phyloP scores from a whole-genome alignment of 2,113 vertebrate species.

The Oreochromis niloticus region DNA sequence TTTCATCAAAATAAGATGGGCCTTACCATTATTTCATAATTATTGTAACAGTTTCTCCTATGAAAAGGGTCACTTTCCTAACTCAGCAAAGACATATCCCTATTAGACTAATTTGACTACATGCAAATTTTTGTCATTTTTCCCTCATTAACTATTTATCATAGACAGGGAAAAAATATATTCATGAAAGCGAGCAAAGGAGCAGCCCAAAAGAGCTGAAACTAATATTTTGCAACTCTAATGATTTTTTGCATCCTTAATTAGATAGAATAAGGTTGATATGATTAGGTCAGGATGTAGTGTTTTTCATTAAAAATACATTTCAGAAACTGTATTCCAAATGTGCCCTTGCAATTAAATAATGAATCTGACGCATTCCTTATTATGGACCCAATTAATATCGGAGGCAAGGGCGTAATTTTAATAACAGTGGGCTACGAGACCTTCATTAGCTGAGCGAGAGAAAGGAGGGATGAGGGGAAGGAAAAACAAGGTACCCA shows the following conservation, averaged over 20 bases:
- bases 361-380: slow-evolving; percentile 92
- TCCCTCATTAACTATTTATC: slow-evolving; percentile 98
- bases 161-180: slow-evolving; percentile 81
- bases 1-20: slow-evolving; percentile 81
- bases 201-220: slow-evolving; percentile 89
- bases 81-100: slow-evolving; percentile 85
- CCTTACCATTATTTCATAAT: slow-evolving; percentile 79
- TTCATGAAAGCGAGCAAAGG: slow-evolving; percentile 84
- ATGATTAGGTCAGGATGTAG: slow-evolving; percentile 99
- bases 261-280: slow-evolving; percentile 99
- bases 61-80: slow-evolving; percentile 90
- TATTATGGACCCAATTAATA: slow-evolving; percentile 98
- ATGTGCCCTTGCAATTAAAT: slow-evolving; percentile 99
- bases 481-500: slow-evolving; percentile 72
- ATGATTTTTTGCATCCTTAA: slow-evolving; percentile 99
- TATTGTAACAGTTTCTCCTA: slow-evolving; percentile 80
- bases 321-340: slow-evolving; percentile 97
- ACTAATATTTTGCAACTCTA: slow-evolving; percentile 99
- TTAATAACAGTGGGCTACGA: slow-evolving; percentile 92
- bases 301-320: slow-evolving; percentile 99
- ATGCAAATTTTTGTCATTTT: slow-evolving; percentile 98
- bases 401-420: slow-evolving; percentile 87
- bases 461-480: slow-evolving; percentile 63
- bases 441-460: slow-evolving; percentile 84
- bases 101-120: slow-evolving; percentile 96